Evolutionary conservation across 1,140 invertebrate genomes (phyloP).

Genomic region (Onthophagus taurus): DNA sequence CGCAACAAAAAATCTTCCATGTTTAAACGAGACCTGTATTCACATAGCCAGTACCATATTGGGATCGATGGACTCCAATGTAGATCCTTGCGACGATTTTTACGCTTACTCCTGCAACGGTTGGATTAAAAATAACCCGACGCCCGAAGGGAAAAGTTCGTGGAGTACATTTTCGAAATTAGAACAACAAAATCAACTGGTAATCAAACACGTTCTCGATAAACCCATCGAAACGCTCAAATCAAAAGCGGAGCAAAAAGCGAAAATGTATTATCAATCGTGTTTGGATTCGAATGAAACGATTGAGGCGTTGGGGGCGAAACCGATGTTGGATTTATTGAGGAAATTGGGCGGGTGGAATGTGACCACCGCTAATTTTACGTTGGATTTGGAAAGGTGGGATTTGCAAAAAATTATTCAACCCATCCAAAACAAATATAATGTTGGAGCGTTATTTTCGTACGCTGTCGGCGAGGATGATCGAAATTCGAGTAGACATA

Average conservation of each 20-base stretch:
- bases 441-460: constrained; percentile 80
- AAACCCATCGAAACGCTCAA: constrained; percentile 49
- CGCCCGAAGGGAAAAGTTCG: constrained; percentile 83
- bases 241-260: constrained; percentile 78
- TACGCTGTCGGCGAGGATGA: constrained; percentile 91
- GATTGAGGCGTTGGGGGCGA: constrained; percentile 69
- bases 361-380: constrained; percentile 46
- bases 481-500: constrained; percentile 77
- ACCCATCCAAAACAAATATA: constrained; percentile 75
- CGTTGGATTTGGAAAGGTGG: constrained; percentile 52
- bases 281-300: constrained; percentile 91
- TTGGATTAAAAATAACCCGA: constrained; percentile 85
- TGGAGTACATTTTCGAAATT: constrained; percentile 95
- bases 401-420: constrained; percentile 68
- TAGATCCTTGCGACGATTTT: constrained; percentile 90
- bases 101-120: constrained; percentile 90
- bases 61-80: constrained; percentile 65
- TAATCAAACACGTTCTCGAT: constrained; percentile 86
- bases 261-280: constrained; percentile 82
- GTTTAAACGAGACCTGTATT: constrained; percentile 75
- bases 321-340: constrained; percentile 72
- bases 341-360: constrained; percentile 69
- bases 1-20: constrained; percentile 37
- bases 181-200: constrained; percentile 83
- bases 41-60: constrained; percentile 77